Conservation (phyloP, 2,113 vertebrate species). For the Entelurus aequoreus region DNA sequence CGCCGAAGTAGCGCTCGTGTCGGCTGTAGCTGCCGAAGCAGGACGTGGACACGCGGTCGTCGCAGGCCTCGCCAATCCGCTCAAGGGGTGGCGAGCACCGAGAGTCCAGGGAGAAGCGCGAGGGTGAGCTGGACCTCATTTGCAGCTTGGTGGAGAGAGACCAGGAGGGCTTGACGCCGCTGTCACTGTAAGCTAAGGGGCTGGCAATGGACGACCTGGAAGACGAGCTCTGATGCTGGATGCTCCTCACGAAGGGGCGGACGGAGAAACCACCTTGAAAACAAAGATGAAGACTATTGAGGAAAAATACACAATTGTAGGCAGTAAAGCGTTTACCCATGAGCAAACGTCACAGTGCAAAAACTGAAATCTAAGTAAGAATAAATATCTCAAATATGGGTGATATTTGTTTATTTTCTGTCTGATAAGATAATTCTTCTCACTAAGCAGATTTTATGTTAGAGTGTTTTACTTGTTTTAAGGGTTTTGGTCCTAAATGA, state of each 20-base stretch:
- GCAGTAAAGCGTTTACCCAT: not conserved
- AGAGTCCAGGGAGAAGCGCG: slow-evolving; percentile 90
- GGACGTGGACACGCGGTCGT: slow-evolving; percentile 88
- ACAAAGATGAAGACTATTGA: not conserved
- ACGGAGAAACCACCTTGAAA: slow-evolving; percentile 89
- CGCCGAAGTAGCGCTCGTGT: slow-evolving; percentile 77
- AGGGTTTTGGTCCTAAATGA: no score
- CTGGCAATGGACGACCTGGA: slow-evolving; percentile 90
- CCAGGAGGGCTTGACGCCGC: slow-evolving; percentile 85
- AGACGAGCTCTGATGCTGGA: slow-evolving; percentile 91
- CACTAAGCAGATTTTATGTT: no score
- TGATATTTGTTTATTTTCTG: no score
- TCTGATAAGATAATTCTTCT: no score
- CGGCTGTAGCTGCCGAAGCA: slow-evolving; percentile 83
- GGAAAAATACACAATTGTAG: not conserved
- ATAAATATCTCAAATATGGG: no score
- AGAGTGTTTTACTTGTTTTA: no score
- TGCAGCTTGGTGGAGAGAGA: slow-evolving; percentile 90
- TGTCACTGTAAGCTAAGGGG: slow-evolving; percentile 85
- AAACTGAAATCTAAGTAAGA: no score
- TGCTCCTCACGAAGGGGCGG: slow-evolving; percentile 92
- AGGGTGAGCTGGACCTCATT: slow-evolving; percentile 90
- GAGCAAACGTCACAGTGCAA: no score
- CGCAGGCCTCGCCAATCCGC: slow-evolving; percentile 85
- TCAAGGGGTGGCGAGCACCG: slow-evolving; percentile 87